These are phyloP conservation scores for Lophius piscatorius DNA, from an alignment of 2,113 vertebrate species.

Conservation along the genomic window DNA sequence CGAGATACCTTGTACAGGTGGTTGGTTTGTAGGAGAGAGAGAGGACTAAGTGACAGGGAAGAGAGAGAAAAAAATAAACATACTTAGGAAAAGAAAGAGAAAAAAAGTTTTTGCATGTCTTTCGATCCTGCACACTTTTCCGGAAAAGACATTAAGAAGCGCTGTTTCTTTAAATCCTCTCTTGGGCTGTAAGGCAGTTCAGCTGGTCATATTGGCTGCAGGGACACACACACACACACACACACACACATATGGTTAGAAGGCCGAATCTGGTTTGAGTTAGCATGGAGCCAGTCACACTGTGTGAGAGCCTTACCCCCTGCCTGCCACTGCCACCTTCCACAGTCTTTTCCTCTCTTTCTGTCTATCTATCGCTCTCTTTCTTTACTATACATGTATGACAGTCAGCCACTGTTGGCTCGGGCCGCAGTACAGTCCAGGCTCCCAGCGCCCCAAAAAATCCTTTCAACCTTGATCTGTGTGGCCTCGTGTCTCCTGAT, in stretches of 20 bases:
- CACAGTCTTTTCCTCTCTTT: slow-evolving; percentile 49
- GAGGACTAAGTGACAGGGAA: slow-evolving; percentile 3
- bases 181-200: slow-evolving; percentile 60
- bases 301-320: slow-evolving; percentile 78
- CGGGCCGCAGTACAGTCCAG: slow-evolving; percentile 17
- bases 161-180: slow-evolving; percentile 69
- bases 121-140: slow-evolving; percentile 5
- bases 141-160: slow-evolving; percentile 25
- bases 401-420: slow-evolving; percentile 27
- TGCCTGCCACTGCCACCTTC: slow-evolving; percentile 77
- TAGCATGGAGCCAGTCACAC: slow-evolving; percentile 79
- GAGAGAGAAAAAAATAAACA: background rate
- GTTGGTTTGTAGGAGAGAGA: slow-evolving; percentile 21
- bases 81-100: background rate
- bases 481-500: slow-evolving; percentile 68
- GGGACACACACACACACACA: slow-evolving; percentile 44
- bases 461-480: slow-evolving; percentile 48
- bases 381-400: slow-evolving; percentile 38
- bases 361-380: slow-evolving; percentile 35
- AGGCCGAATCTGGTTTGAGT: slow-evolving; percentile 78
- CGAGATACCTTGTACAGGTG: slow-evolving; percentile 64
- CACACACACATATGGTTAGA: slow-evolving; percentile 77
- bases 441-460: slow-evolving; percentile 18
- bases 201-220: slow-evolving; percentile 69
- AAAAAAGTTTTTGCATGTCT: background rate